Conservation (phyloP, 1,140 invertebrate genomes). For the Lamellibrachia luymesi region DNA sequence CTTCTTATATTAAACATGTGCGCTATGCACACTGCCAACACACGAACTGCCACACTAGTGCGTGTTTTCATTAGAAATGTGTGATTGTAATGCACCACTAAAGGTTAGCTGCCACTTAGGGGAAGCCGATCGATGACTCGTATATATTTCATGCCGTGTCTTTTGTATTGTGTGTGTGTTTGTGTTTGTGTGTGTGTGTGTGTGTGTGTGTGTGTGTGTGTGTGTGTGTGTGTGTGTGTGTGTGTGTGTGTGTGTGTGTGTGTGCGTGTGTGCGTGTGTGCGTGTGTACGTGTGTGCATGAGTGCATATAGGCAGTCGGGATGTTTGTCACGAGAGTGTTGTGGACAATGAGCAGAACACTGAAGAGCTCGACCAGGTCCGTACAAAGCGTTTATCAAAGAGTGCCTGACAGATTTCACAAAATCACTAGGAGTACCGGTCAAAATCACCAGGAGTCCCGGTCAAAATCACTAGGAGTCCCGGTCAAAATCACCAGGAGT, state of each 20-base stretch:
- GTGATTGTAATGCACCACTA: too few species aligned
- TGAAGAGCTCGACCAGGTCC: too few species aligned
- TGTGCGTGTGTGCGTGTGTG: background rate
- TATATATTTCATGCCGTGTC: background rate
- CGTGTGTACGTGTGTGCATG: background rate
- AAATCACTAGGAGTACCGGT: too few species aligned
- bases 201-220: constrained; percentile 11
- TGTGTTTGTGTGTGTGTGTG: background rate
- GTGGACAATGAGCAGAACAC: too few species aligned
- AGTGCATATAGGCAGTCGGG: background rate
- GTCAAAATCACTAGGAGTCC: too few species aligned
- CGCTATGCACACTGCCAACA: background rate
- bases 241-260: background rate
- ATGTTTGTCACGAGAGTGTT: background rate
- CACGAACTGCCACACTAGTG: background rate
- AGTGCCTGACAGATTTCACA: too few species aligned
- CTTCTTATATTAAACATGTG: background rate
- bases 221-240: background rate
- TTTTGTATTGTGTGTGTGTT: background rate
- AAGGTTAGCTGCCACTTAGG: too few species aligned
- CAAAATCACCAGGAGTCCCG: too few species aligned
- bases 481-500: too few species aligned
- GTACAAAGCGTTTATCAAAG: too few species aligned
- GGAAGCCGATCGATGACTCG: background rate
- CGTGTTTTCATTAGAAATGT: background rate